phyloP scores from a whole-genome alignment of 1,140 invertebrate species.

The Anoplolepis gracilipes region DNA sequence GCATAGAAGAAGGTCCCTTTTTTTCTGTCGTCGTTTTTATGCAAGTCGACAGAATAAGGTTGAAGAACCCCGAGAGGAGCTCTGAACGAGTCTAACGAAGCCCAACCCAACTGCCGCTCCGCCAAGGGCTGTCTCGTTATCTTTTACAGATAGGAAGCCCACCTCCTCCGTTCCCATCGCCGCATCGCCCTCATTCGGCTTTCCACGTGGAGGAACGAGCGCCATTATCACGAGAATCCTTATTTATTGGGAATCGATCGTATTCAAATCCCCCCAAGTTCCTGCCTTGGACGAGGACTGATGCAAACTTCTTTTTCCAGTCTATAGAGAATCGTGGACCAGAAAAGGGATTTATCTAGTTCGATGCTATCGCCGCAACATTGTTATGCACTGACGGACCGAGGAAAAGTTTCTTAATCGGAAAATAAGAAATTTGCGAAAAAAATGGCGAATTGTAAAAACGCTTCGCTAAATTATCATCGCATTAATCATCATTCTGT shows the following conservation, averaged over 20 bases:
- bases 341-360: conserved; percentile 68
- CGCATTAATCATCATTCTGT: background rate
- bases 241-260: conserved; percentile 82
- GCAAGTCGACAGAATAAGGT: conserved; percentile 65
- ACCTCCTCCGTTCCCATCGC: conserved; percentile 42
- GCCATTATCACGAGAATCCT: conserved; percentile 81
- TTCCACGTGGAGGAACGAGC: conserved; percentile 72
- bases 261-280: conserved; percentile 77
- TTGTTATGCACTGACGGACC: conserved; percentile 24
- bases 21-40: conserved; percentile 24
- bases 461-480: background rate
- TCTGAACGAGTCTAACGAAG: conserved; percentile 71
- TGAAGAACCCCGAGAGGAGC: conserved; percentile 65
- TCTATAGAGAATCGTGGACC: conserved; percentile 60
- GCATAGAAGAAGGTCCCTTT: background rate
- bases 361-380: conserved; percentile 38
- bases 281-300: conserved; percentile 52
- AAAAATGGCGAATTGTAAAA: background rate
- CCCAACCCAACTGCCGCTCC: conserved; percentile 73
- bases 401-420: conserved; percentile 20
- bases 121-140: conserved; percentile 79
- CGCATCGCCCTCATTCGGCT: conserved; percentile 54
- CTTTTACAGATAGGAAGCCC: conserved; percentile 76
- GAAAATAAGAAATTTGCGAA: background rate
- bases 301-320: conserved; percentile 58